Conservation (phyloP, 2,888 invertebrate species). For the Harpalus rufipes region DNA sequence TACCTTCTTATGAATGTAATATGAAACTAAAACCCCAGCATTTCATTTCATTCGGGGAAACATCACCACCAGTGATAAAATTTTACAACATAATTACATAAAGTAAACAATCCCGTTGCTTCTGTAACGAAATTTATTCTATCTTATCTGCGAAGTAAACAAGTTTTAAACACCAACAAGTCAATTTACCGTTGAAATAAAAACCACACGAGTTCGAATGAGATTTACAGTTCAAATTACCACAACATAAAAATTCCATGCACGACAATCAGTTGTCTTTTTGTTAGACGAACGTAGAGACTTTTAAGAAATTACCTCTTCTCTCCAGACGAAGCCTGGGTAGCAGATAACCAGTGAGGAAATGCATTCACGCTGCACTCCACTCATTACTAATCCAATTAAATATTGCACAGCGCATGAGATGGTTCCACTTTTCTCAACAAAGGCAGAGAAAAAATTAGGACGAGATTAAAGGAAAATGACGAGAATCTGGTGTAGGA, state of each 20-base stretch:
- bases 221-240: constrained; percentile 53
- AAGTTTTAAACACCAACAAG: constrained; percentile 29
- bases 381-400: constrained; percentile 58
- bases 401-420: constrained; percentile 21
- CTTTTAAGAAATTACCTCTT: constrained; percentile 55
- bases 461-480: constrained; percentile 2
- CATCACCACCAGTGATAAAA: constrained; percentile 9
- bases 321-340: neutral
- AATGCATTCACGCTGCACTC: constrained; percentile 53
- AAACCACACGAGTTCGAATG: constrained; percentile 17
- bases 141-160: constrained; percentile 41
- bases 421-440: constrained; percentile 15
- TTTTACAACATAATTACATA: constrained; percentile 1
- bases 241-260: constrained; percentile 50
- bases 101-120: constrained; percentile 17
- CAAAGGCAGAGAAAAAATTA: constrained; percentile 27
- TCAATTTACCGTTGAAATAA: constrained; percentile 17
- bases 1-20: neutral
- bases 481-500: neutral
- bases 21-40: neutral
- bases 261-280: constrained; percentile 15
- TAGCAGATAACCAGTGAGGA: constrained; percentile 36
- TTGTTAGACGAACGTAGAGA: constrained; percentile 14
- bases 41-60: neutral
- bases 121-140: constrained; percentile 24